Conservation (phyloP, 2,113 vertebrate species). For the Leptosomus discolor region DNA sequence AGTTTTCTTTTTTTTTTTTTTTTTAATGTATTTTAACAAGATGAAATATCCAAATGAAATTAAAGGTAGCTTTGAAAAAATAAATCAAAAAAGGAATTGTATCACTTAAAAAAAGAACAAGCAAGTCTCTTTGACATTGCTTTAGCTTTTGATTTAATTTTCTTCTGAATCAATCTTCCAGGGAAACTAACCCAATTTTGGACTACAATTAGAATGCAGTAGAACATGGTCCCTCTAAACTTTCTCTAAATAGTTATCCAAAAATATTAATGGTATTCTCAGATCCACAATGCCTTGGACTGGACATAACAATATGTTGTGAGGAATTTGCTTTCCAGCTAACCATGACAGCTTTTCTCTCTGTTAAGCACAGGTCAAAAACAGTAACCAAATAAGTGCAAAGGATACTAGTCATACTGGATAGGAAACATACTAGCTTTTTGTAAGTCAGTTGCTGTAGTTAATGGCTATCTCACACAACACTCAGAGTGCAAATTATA, state of each 20-base stretch:
- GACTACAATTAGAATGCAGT: not conserved
- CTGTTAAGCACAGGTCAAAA: not conserved
- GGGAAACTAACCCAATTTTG: not conserved
- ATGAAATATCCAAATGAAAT: not conserved
- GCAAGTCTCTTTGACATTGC: not conserved
- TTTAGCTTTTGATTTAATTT: not conserved
- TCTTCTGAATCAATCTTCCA: not conserved
- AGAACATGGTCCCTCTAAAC: not conserved
- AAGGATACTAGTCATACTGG: not conserved
- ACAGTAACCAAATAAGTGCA: not conserved
- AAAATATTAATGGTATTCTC: not conserved
- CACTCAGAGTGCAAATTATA: not conserved
- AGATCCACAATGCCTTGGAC: not conserved
- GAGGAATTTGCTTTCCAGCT: not conserved
- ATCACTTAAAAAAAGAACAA: not conserved
- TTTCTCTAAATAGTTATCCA: not conserved
- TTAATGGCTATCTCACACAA: not conserved
- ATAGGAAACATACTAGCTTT: not conserved
- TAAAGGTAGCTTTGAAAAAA: not conserved
- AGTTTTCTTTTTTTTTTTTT: not conserved
- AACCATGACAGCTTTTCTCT: not conserved
- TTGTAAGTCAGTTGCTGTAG: not conserved
- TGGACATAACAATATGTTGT: not conserved
- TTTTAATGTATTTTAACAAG: not conserved
- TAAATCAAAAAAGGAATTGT: not conserved